A percentile compares a stretch with the other conserved stretches of the same genome.
Evolutionary conservation across 2,113 vertebrate genomes (phyloP).

Genomic region (Chamaetylas fuelleborni): DNA sequence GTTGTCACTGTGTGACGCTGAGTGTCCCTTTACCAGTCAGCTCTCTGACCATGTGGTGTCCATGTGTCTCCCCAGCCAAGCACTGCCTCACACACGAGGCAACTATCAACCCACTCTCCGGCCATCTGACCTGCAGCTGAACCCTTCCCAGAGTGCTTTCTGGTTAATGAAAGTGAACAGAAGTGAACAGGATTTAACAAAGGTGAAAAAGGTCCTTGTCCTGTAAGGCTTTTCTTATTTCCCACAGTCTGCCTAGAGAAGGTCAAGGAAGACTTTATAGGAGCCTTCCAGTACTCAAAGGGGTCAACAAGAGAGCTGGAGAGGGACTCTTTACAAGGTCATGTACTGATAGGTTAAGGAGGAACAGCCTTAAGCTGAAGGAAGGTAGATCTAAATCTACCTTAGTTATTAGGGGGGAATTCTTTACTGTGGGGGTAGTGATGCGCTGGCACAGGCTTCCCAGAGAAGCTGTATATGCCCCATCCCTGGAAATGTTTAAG

Average conservation of each 20-base stretch:
- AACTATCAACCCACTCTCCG: accelerated
- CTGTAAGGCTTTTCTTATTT: neutral
- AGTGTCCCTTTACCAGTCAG: neutral
- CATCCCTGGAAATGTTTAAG: neutral
- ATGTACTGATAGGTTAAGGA: neutral
- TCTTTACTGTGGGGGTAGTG: neutral
- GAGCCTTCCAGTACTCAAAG: accelerated
- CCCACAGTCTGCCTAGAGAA: neutral
- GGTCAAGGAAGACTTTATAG: neutral
- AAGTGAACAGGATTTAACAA: neutral
- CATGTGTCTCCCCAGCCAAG: accelerated
- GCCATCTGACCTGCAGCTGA: too few species aligned
- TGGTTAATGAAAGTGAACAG: neutral
- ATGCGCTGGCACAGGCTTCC: neutral
- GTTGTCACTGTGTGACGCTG: neutral
- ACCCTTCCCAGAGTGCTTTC: neutral
- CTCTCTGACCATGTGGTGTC: neutral
- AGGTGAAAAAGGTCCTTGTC: neutral
- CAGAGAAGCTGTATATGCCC: neutral
- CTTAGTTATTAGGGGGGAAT: neutral
- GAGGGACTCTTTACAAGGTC: too few species aligned
- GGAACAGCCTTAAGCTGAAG: neutral
- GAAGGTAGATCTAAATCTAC: neutral
- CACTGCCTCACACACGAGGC: accelerated
- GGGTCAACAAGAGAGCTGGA: neutral